These are phyloP conservation scores for Trichopria drosophilae DNA, from an alignment of 2,888 invertebrate species.

Conservation along the genomic window DNA sequence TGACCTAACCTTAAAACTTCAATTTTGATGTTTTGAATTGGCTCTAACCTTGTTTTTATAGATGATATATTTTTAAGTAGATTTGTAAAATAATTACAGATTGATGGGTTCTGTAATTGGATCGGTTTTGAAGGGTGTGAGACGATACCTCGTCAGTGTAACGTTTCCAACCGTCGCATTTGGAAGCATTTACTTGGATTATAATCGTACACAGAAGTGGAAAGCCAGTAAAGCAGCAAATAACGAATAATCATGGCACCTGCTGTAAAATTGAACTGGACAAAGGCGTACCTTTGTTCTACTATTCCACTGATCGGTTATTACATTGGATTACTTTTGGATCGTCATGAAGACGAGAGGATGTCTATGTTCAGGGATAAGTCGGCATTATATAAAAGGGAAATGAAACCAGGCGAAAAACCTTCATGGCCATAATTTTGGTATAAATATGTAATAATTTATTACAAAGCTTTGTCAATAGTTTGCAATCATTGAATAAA, in stretches of 20 bases:
- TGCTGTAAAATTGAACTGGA: conserved; percentile 54
- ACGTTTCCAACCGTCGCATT: conserved; percentile 67
- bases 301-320: conserved; percentile 65
- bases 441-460: neutral
- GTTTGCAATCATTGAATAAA: conserved; percentile 4
- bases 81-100: conserved; percentile 20
- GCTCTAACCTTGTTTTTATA: no score
- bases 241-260: conserved; percentile 26
- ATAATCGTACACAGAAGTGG: conserved; percentile 73
- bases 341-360: conserved; percentile 71
- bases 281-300: conserved; percentile 61
- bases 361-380: conserved; percentile 77
- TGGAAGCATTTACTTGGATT: conserved; percentile 71
- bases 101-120: no score
- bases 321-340: conserved; percentile 67
- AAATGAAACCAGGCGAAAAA: conserved; percentile 66
- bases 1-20: no score
- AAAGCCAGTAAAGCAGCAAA: conserved; percentile 60
- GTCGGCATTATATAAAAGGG: conserved; percentile 74
- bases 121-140: no score
- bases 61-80: no score
- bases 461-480: neutral
- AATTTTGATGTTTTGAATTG: no score
- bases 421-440: conserved; percentile 73
- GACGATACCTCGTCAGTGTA: conserved; percentile 72